phyloP scores from a whole-genome alignment of 2,888 invertebrate genomes.

The Parasteatoda lunata region DNA sequence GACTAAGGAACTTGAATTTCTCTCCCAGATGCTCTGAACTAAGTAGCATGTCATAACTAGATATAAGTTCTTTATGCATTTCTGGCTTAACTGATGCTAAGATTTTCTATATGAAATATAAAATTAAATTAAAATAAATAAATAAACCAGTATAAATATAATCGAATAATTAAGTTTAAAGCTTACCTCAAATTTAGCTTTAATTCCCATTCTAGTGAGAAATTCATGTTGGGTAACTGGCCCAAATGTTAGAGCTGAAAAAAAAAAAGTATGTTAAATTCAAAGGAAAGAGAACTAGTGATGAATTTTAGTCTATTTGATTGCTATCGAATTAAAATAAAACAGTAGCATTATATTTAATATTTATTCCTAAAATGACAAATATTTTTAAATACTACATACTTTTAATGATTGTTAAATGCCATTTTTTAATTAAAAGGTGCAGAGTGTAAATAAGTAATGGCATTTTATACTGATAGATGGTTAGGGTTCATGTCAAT shows the following conservation, averaged over 20 bases:
- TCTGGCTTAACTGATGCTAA: constrained; percentile 75
- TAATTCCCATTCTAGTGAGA: constrained; percentile 86
- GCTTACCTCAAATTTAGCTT: constrained; percentile 82
- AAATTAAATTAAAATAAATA: neutral
- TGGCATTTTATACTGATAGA: no score
- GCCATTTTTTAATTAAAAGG: no score
- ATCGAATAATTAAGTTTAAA: neutral
- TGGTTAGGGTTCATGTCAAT: no score
- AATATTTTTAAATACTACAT: no score
- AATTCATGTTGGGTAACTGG: constrained; percentile 91
- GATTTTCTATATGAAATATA: constrained; percentile 73
- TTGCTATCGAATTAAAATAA: no score
- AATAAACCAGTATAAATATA: neutral
- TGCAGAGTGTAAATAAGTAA: no score
- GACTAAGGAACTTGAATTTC: constrained; percentile 90
- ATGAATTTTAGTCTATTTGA: no score
- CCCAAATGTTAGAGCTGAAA: constrained; percentile 81
- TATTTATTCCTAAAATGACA: no score
- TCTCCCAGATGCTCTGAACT: constrained; percentile 87
- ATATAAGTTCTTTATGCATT: constrained; percentile 79
- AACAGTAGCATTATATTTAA: no score
- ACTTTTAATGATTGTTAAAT: no score
- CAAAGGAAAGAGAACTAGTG: neutral
- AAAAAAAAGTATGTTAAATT: neutral
- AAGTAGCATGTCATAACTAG: constrained; percentile 88